phyloP scores from a whole-genome alignment of 2,888 invertebrate genomes.

The Yponomeuta sedellus region DNA sequence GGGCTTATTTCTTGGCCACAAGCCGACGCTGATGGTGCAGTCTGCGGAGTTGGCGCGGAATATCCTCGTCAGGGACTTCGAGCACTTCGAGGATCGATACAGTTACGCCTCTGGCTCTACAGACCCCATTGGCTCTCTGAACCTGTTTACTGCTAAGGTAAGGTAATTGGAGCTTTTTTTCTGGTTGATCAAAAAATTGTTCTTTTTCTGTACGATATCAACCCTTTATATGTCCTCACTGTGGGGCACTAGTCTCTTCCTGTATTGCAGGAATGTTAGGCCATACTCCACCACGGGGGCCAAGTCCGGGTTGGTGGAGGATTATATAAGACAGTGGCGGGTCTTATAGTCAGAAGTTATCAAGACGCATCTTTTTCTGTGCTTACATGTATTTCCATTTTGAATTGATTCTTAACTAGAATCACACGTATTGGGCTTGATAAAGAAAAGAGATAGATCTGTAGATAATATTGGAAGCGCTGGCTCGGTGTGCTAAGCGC shows the following conservation, averaged over 20 bases:
- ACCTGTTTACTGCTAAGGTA: slow-evolving; percentile 53
- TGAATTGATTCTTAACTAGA: not conserved
- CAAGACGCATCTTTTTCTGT: not conserved
- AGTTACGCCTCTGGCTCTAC: slow-evolving; percentile 33
- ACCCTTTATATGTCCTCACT: no score
- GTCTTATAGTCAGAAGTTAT: no score
- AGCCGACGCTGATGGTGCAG: slow-evolving; percentile 46
- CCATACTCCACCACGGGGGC: no score
- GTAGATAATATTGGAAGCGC: not conserved
- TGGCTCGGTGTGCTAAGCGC: not conserved
- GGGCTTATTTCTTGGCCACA: slow-evolving; percentile 48
- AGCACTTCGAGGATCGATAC: slow-evolving; percentile 47
- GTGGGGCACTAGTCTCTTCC: no score
- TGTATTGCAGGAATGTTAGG: no score
- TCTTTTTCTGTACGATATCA: no score
- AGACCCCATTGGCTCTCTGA: slow-evolving; percentile 52
- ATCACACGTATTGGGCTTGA: not conserved
- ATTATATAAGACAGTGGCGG: no score
- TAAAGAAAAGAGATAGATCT: not conserved
- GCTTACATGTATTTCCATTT: not conserved
- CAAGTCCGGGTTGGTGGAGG: no score
- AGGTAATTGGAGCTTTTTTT: slow-evolving; percentile 21
- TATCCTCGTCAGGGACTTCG: slow-evolving; percentile 44
- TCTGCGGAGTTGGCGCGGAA: slow-evolving; percentile 46
- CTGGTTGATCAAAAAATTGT: no score